Conservation (phyloP, 2,797 vertebrate genomes). For the Peromyscus attwateri region DNA sequence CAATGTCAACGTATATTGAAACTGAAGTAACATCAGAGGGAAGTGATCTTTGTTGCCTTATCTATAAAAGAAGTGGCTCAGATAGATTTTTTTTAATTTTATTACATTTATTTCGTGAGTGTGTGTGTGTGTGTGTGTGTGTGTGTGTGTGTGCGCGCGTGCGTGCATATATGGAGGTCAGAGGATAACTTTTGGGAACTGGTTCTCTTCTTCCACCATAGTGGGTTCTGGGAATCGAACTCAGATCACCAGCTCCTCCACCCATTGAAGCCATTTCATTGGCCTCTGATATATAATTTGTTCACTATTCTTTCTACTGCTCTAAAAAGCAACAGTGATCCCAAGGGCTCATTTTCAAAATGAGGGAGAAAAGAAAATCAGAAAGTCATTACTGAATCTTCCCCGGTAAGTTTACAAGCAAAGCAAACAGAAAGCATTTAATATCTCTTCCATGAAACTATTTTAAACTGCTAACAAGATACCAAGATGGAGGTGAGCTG, state of each 20-base stretch:
- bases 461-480: not conserved
- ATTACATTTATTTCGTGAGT: not conserved
- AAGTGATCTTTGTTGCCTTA: not conserved
- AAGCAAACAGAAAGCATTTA: not conserved
- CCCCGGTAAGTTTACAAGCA: not conserved
- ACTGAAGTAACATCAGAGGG: not conserved
- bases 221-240: not conserved
- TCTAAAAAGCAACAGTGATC: not conserved
- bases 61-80: not conserved
- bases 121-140: not conserved
- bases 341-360: not conserved
- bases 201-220: not conserved
- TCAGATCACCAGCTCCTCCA: not conserved
- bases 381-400: not conserved
- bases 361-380: slow-evolving; percentile 32
- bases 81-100: not conserved
- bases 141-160: not conserved
- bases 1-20: not conserved
- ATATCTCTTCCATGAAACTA: not conserved
- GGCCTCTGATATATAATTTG: not conserved
- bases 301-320: not conserved
- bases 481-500: not conserved
- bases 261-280: not conserved
- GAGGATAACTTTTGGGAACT: not conserved
- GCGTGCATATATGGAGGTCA: not conserved